phyloP scores from a whole-genome alignment of 2,113 vertebrate species.

The Tetraodon nigroviridis region DNA sequence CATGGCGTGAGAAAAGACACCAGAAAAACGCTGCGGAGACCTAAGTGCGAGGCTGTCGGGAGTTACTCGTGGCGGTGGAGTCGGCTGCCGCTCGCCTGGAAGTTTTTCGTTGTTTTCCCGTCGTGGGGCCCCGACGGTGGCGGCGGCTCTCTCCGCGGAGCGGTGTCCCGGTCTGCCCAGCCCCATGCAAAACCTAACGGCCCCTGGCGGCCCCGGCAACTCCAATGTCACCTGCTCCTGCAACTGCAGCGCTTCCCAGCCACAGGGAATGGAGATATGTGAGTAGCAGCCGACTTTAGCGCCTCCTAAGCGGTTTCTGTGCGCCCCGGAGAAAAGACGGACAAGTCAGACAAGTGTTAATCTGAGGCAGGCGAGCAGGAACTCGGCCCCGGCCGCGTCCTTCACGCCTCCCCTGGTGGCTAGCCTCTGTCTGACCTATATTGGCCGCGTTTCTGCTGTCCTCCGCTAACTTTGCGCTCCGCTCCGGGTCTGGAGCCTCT shows the following conservation, averaged over 20 bases:
- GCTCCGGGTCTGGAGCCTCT: too few relatives aligned
- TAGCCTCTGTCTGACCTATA: too few relatives aligned
- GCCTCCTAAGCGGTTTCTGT: slow-evolving; percentile 43
- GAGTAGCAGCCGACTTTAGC: slow-evolving; percentile 57
- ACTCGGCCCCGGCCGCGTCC: not conserved
- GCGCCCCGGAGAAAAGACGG: slow-evolving; percentile 19
- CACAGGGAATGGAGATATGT: slow-evolving; percentile 83
- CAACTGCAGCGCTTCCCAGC: slow-evolving; percentile 79
- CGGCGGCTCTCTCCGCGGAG: slow-evolving; percentile 75
- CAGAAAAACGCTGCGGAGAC: slow-evolving; percentile 6
- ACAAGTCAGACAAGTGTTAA: slow-evolving; percentile 21
- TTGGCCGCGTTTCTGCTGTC: too few relatives aligned
- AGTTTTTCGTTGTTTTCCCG: slow-evolving; percentile 71
- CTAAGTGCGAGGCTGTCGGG: slow-evolving; percentile 56
- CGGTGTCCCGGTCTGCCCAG: slow-evolving; percentile 68
- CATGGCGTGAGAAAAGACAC: slow-evolving; percentile 60
- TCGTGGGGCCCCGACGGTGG: slow-evolving; percentile 68
- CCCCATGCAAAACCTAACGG: slow-evolving; percentile 79
- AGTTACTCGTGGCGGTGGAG: slow-evolving; percentile 58
- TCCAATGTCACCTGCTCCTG: slow-evolving; percentile 84
- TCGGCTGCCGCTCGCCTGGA: slow-evolving; percentile 66
- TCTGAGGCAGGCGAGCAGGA: slow-evolving; percentile 6
- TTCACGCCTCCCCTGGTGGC: not conserved
- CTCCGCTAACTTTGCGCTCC: not conserved
- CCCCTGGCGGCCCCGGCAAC: slow-evolving; percentile 74